Base-by-base conservation (phyloP, 1,140 invertebrate genomes). In the Ips nitidus region DNA sequence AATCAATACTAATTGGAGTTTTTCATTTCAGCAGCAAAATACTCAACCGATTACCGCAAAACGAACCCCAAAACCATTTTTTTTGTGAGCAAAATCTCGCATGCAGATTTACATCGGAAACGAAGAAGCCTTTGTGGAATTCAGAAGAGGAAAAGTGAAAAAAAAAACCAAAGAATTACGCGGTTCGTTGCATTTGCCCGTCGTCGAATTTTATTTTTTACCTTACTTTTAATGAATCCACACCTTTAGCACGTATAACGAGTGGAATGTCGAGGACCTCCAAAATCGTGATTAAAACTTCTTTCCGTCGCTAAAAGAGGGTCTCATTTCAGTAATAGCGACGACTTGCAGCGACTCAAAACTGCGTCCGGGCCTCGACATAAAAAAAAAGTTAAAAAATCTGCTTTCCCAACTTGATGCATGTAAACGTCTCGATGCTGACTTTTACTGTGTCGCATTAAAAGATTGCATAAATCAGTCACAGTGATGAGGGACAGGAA, bases 271-370 rank as follows among this genome's bases (percentile, higher is more conserved):
- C 63, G 52, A 65, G 63, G 63, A 65, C 63, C 52, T 53, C 63
- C 63, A n/a, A 65, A 65, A 55, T 65, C 63, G 63, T 65, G 63
- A 65, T 65, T 65, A 65, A 65, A 65, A 65, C 50, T 53, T 65
- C 63, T 57, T 53, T 57, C 41, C 8, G 63, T 52, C 58, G 22
- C 22, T 22, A 22, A 5, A 41, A 57, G 41, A 56, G 53, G 53
- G 63, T 42, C 53, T 65, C 63, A 65, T 65, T 65, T 65, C 63
- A 52, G 63, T 65, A 65, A 65, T 65, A 43, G 63, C 63, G 63
- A 47, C n/a, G 63, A 57, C 40, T 65, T 65, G 40, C 41, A 65
- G 40, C 6, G 63, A 42, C 57, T 59, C 57, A 42, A 42, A 42
- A 59, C 37, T 42, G 38, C 37, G 57, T 8, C 53, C n/a, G 7